Conservation (phyloP, 2,797 vertebrate genomes). For the Trachops cirrhosus region DNA sequence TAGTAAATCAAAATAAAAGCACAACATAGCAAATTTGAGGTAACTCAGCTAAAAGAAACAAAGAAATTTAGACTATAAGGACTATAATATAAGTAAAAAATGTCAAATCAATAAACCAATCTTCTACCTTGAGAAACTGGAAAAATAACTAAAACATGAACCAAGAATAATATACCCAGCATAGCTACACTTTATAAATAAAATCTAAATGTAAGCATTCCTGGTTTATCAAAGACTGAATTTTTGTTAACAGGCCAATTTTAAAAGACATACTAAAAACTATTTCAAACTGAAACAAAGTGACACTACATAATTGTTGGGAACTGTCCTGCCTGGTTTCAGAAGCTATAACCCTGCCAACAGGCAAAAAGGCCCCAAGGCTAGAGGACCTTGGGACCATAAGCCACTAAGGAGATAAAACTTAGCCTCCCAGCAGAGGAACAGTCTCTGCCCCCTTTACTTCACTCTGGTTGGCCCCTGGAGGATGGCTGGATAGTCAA, state of each 20-base stretch:
- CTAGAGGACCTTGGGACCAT: no score
- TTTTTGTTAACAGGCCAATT: background rate
- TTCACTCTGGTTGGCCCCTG: no score
- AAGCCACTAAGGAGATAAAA: no score
- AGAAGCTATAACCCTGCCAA: no score
- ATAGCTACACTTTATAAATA: background rate
- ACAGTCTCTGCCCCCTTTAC: no score
- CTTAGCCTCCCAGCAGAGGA: no score
- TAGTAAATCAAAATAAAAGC: background rate
- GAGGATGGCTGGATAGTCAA: no score
- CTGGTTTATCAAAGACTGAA: background rate
- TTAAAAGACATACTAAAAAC: background rate
- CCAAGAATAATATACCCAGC: background rate
- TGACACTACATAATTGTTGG: background rate
- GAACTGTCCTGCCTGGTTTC: no score
- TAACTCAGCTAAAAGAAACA: background rate
- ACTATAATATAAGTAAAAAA: background rate
- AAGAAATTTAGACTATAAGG: background rate
- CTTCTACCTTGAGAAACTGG: background rate
- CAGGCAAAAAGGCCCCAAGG: no score
- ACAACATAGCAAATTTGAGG: background rate
- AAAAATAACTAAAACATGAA: background rate
- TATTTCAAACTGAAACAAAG: background rate
- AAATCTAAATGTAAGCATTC: background rate
- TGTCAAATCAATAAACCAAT: background rate